phyloP scores from a whole-genome alignment of 2,888 invertebrate genomes.

The Chouioia cunea region DNA sequence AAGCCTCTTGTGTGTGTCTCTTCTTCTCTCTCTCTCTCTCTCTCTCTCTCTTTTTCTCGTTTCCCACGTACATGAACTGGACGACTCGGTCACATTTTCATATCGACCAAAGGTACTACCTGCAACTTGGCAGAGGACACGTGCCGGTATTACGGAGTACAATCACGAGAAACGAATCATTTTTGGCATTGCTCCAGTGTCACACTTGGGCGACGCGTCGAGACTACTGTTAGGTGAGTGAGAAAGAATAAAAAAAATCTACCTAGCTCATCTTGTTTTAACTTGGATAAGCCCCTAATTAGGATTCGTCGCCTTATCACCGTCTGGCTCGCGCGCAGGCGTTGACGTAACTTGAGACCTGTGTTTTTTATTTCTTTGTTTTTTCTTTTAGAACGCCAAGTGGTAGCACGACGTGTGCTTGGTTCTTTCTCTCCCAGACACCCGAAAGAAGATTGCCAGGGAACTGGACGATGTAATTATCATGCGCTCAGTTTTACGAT shows the following conservation, averaged over 20 bases:
- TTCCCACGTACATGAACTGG: background rate
- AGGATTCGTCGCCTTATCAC: conserved; percentile 45
- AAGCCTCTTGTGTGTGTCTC: background rate
- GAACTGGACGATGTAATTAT: conserved; percentile 23
- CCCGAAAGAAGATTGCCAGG: background rate
- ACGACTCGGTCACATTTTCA: conserved; percentile 15
- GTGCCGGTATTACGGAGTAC: conserved; percentile 39
- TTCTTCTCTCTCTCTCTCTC: background rate
- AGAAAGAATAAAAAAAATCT: background rate
- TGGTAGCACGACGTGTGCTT: conserved; percentile 25
- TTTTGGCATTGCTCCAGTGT: conserved; percentile 47
- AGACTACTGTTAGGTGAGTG: conserved; percentile 6
- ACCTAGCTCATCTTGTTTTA: conserved; percentile 26
- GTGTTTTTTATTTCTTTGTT: conserved; percentile 10
- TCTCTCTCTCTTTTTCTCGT: conserved; percentile 1
- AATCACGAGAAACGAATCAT: conserved; percentile 49
- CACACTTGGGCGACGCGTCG: conserved; percentile 9
- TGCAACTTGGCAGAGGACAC: background rate
- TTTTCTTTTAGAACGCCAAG: background rate
- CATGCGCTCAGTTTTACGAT: conserved; percentile 8
- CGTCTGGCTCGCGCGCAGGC: background rate
- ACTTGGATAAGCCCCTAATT: conserved; percentile 45
- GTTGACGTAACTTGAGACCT: conserved; percentile 30
- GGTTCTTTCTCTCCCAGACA: conserved; percentile 15
- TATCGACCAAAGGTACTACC: conserved; percentile 26